Evolutionary conservation across 2,797 vertebrate species (phyloP), one percentile per base, ranked within the genome.

Genomic region (Galaxias olidus): DNA sequence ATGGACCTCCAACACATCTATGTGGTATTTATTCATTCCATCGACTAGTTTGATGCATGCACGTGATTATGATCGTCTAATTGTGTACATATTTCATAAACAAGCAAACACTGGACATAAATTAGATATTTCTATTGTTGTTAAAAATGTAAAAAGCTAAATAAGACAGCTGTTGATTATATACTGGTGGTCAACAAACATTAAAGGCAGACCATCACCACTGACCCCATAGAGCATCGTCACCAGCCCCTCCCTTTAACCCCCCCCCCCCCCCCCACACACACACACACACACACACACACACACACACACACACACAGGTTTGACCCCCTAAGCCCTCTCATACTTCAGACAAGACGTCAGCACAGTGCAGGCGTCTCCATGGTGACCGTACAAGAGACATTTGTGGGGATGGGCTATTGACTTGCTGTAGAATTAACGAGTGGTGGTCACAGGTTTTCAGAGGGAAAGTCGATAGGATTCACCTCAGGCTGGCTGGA

Each of bases 101-200:
- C 89, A 87, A 87, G 91, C 91, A 90, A 91, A 89, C 89, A 92
- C 86, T 82, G 81, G 79, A 90, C 87, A 83, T 88, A 89, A 90
- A 86, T 87, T 84, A 82, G 78, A 88, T 86, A 75, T 73, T 50
- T 86, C 82, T 89, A 89, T 87, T 78, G 15, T 74, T 69, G 85
- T 84, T 87, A 88, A 86, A 91, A 90, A 89, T 87, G 84, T 91
- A 90, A 90, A 90, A 90, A 89, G 87, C 87, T 84, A 84, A 30
- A 81, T 88, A 85, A 84, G 84, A 89, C 82, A 86, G 85, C 81
- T 73, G 84, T 82, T 80, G 82, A 86, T 81, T 86, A 82, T 63
- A 67, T 80, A 85, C 65, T 75, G 77, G 61, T 69, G 76, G 72
- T 80, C 73, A 63, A 66, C 55, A 46, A 79, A 78, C 78, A 56